Conservation (phyloP, 1,140 invertebrate genomes). For the Triops cancriformis region DNA sequence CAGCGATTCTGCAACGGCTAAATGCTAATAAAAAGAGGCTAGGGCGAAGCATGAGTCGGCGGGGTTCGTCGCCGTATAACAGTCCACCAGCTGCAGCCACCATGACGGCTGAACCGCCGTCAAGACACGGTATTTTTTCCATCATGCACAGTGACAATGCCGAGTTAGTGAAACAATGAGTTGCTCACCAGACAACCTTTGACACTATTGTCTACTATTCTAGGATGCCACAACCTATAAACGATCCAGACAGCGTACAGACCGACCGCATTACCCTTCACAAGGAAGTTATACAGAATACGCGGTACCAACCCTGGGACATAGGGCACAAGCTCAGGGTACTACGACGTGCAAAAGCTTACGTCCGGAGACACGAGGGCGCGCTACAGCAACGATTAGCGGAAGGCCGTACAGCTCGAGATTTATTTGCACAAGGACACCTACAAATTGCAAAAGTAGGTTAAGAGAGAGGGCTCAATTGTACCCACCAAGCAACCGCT, state of each 20-base stretch:
- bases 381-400: constrained; percentile 79
- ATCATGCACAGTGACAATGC: not conserved
- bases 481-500: no score
- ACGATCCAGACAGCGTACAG: not conserved
- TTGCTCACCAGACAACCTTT: not conserved
- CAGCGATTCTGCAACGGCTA: constrained; percentile 64
- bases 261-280: constrained; percentile 81
- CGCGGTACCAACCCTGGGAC: constrained; percentile 80
- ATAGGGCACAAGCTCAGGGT: constrained; percentile 77
- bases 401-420: constrained; percentile 71
- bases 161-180: not conserved
- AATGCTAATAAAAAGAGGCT: constrained; percentile 48
- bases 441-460: constrained; percentile 35
- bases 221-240: not conserved
- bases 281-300: constrained; percentile 81
- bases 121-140: constrained; percentile 16
- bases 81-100: constrained; percentile 40
- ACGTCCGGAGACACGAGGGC: constrained; percentile 79
- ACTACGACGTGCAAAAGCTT: constrained; percentile 73
- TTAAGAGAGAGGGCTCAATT: not conserved
- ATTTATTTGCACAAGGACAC: constrained; percentile 56
- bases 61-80: constrained; percentile 62
- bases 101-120: constrained; percentile 25
- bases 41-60: constrained; percentile 39
- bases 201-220: not conserved